These are phyloP conservation scores for Onychostoma macrolepis DNA, from an alignment of 2,113 vertebrate species.

Conservation along the genomic window DNA sequence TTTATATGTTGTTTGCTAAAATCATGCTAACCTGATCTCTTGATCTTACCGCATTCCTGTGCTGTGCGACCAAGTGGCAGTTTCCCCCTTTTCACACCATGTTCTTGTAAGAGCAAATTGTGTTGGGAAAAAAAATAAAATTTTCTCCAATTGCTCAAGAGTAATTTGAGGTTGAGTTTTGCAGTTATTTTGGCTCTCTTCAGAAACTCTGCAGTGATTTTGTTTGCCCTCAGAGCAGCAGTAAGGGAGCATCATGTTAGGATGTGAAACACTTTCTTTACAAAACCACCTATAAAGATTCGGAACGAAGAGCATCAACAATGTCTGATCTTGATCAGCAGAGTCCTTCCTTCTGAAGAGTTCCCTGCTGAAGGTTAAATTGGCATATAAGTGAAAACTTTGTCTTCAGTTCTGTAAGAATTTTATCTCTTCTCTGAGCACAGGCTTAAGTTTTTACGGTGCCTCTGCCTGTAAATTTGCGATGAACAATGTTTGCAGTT, in stretches of 20 bases:
- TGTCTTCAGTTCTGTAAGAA: neutral
- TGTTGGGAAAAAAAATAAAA: neutral
- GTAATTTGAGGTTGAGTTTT: conserved; percentile 7
- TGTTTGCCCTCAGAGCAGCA: neutral
- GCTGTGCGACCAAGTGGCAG: neutral
- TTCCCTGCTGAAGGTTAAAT: neutral
- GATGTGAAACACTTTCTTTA: neutral
- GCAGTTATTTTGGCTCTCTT: conserved; percentile 16
- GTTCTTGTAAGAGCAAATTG: neutral
- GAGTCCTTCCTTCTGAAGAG: neutral
- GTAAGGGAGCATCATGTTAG: conserved; percentile 13
- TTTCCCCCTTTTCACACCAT: neutral
- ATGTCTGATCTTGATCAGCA: neutral
- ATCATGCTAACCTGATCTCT: neutral
- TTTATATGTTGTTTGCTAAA: neutral
- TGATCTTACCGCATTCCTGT: neutral
- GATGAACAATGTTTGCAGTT: neutral
- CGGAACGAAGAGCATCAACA: neutral
- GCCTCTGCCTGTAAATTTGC: neutral
- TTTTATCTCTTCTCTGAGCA: neutral
- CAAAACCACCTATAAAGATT: neutral
- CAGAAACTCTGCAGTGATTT: neutral
- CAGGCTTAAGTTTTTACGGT: neutral
- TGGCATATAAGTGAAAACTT: neutral
- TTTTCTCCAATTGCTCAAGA: neutral